Conservation (phyloP, 2,113 vertebrate genomes). For the Laticauda laticaudata region DNA sequence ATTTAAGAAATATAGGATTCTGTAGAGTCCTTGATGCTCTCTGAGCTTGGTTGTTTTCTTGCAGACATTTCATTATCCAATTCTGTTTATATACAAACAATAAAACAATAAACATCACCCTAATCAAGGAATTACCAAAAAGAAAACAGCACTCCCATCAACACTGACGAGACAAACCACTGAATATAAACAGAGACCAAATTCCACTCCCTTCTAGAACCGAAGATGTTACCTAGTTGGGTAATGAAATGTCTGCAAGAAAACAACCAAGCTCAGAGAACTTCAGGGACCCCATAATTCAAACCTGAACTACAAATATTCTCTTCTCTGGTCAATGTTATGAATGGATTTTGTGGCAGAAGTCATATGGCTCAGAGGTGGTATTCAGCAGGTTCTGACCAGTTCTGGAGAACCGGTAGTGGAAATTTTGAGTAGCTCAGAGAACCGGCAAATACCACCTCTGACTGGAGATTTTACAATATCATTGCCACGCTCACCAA, state of each 20-base stretch:
- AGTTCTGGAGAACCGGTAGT: no score
- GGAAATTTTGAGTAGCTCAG: no score
- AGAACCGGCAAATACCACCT: no score
- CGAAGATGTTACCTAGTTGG: background rate
- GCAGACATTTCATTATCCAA: background rate
- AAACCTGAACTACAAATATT: background rate
- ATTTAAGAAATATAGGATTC: background rate
- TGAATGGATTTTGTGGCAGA: background rate
- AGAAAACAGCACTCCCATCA: background rate
- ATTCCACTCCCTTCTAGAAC: background rate
- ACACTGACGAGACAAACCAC: background rate
- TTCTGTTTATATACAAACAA: background rate
- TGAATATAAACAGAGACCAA: background rate
- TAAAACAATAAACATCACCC: background rate
- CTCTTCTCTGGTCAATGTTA: background rate
- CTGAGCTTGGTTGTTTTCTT: background rate
- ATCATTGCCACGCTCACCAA: no score
- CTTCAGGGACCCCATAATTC: background rate
- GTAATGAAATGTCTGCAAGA: background rate
- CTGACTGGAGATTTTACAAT: no score
- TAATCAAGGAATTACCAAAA: background rate
- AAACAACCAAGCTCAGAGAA: background rate
- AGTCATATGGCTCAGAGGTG: background rate
- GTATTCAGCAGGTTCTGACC: no score
- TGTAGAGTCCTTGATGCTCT: background rate